phyloP scores from a whole-genome alignment of 2,113 vertebrate genomes.

The Willisornis vidua region DNA sequence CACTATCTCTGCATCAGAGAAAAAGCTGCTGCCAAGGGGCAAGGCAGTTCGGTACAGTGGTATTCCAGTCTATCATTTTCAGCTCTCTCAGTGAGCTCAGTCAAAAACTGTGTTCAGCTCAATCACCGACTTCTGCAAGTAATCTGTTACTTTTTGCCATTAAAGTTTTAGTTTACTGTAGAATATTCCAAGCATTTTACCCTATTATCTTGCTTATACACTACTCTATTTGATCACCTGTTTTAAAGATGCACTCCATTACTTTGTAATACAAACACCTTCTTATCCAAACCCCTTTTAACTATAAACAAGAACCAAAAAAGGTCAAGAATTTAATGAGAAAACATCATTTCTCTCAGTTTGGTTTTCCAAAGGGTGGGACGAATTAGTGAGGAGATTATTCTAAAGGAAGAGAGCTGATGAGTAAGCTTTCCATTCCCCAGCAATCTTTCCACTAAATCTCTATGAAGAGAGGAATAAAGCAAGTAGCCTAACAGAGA shows the following conservation, averaged over 20 bases:
- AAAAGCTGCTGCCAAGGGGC: neutral
- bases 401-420: neutral
- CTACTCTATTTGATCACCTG: neutral
- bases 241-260: neutral
- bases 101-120: neutral
- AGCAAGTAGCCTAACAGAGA: neutral
- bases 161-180: neutral
- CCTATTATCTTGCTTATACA: neutral
- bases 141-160: neutral
- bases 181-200: neutral
- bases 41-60: neutral
- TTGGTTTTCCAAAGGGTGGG: slow-evolving; percentile 11
- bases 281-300: neutral
- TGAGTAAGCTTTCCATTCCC: slow-evolving; percentile 13
- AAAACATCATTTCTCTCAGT: slow-evolving; percentile 24
- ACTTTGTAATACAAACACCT: neutral
- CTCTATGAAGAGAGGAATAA: neutral
- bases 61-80: neutral
- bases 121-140: neutral
- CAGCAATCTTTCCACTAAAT: slow-evolving; percentile 27
- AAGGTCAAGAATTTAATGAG: slow-evolving; percentile 1
- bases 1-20: neutral
- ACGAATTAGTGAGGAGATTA: neutral
- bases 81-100: neutral
- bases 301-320: neutral